phyloP scores from a whole-genome alignment of 2,113 vertebrate genomes.

The Rhinoderma darwinii region DNA sequence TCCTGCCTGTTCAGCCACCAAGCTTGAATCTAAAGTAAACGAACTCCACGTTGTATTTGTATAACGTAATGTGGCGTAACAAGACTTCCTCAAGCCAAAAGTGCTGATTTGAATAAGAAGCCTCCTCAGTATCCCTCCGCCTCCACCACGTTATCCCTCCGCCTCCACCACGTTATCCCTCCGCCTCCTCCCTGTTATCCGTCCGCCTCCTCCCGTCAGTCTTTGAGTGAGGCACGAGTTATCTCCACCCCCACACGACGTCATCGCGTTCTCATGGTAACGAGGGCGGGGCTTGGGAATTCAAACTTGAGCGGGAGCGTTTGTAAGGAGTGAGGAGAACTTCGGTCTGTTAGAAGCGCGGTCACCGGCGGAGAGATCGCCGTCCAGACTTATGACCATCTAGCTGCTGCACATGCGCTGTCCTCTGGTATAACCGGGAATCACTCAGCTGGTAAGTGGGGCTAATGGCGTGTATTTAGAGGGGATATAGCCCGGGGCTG shows the following conservation, averaged over 20 bases:
- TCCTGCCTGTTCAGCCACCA: no score
- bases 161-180: neutral
- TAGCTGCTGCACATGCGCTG: neutral
- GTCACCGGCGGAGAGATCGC: neutral
- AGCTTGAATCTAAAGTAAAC: no score
- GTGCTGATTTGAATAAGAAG: no score
- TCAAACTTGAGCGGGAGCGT: constrained; percentile 66
- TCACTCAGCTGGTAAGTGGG: neutral
- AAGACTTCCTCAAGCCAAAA: no score
- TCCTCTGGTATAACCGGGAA: neutral
- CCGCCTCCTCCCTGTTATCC: neutral
- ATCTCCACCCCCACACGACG: neutral
- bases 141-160: no score
- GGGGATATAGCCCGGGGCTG: neutral
- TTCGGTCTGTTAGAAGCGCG: neutral
- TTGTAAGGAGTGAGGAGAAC: neutral
- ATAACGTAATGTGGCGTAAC: neutral
- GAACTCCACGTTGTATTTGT: neutral
- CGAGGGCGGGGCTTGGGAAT: constrained; percentile 58
- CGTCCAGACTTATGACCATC: neutral
- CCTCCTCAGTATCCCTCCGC: no score
- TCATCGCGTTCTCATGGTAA: constrained; percentile 19
- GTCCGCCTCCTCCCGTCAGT: neutral
- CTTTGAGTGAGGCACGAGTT: neutral
- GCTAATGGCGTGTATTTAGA: neutral